A percentile compares a stretch with the other conserved stretches of the same genome.
Evolutionary conservation across 2,888 invertebrate genomes (phyloP).

Genomic region (Brachynemurus nebulosus): DNA sequence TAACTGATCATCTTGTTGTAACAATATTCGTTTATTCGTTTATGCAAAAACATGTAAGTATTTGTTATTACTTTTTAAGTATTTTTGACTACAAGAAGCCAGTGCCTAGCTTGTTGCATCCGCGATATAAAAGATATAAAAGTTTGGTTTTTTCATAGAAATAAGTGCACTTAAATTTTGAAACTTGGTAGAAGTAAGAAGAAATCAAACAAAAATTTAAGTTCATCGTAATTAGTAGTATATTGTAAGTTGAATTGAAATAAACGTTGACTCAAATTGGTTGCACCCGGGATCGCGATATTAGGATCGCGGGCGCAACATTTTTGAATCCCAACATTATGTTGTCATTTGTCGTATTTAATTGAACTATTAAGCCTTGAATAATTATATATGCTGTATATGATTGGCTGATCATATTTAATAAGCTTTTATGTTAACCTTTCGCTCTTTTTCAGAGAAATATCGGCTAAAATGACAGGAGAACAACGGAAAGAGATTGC

Average conservation of each 20-base stretch:
- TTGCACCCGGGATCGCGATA: slow-evolving; percentile 12
- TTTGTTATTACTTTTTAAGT: not conserved
- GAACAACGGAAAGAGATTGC: not conserved
- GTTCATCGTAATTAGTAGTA: not conserved
- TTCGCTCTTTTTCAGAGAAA: not conserved
- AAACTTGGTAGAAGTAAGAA: not conserved
- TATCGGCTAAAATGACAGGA: slow-evolving; percentile 1
- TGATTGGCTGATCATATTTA: slow-evolving; percentile 7
- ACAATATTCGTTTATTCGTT: slow-evolving; percentile 8
- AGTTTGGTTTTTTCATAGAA: slow-evolving; percentile 1
- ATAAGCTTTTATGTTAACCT: too few relatives aligned
- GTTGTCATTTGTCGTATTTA: slow-evolving; percentile 7
- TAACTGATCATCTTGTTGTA: slow-evolving; percentile 1
- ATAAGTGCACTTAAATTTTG: not conserved
- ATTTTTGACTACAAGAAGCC: not conserved
- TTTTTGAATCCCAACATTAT: not conserved
- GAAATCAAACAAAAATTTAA: not conserved
- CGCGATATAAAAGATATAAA: slow-evolving; percentile 3
- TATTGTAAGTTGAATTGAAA: not conserved
- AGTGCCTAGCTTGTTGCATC: not conserved
- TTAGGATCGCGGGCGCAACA: not conserved
- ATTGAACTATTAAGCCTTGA: slow-evolving; percentile 5
- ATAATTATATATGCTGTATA: slow-evolving; percentile 10
- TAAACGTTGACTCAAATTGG: slow-evolving; percentile 7
- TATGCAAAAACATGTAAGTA: slow-evolving; percentile 1